A percentile compares a stretch with the other conserved stretches of the same genome.
phyloP scores from a whole-genome alignment of 1,140 invertebrate genomes.

The Drosophila tsacasi region DNA sequence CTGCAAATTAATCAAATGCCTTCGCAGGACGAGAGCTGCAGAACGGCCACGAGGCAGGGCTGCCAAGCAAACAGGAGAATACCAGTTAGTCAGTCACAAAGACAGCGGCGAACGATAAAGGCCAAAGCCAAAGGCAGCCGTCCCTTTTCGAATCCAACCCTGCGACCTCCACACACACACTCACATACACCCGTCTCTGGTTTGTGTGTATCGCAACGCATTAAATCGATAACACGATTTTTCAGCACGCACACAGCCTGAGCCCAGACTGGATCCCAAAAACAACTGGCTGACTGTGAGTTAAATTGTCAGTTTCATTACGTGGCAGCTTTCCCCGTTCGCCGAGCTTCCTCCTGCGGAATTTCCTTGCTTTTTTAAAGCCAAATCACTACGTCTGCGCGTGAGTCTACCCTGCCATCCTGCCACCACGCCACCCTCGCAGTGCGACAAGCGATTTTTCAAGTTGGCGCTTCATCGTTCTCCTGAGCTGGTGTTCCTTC shows the following conservation, averaged over 20 bases:
- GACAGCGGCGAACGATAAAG: constrained; percentile 56
- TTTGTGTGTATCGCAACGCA: constrained; percentile 55
- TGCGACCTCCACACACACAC: constrained; percentile 17
- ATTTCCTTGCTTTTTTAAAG: constrained; percentile 63
- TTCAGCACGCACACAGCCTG: constrained; percentile 72
- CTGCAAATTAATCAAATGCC: constrained; percentile 82
- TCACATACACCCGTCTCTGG: constrained; percentile 6
- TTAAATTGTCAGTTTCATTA: constrained; percentile 84
- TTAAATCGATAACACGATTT: constrained; percentile 84
- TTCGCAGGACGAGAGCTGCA: constrained; percentile 37
- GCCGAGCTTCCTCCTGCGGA: not conserved
- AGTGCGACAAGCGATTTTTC: constrained; percentile 82
- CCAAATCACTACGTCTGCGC: constrained; percentile 81
- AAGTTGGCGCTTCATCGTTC: constrained; percentile 77
- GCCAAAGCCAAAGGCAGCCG: constrained; percentile 39
- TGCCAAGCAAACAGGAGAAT: constrained; percentile 51
- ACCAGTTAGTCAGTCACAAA: constrained; percentile 76
- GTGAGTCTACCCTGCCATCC: constrained; percentile 42
- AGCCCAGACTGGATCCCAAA: constrained; percentile 32
- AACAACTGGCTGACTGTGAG: constrained; percentile 62
- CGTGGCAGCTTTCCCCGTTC: constrained; percentile 61
- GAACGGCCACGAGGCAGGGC: constrained; percentile 43
- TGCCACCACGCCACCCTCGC: constrained; percentile 31
- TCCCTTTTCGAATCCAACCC: constrained; percentile 32
- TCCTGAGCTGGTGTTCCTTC: constrained; percentile 15